phyloP scores from a whole-genome alignment of 2,797 vertebrate species.

The Philypnodon macrostomus region DNA sequence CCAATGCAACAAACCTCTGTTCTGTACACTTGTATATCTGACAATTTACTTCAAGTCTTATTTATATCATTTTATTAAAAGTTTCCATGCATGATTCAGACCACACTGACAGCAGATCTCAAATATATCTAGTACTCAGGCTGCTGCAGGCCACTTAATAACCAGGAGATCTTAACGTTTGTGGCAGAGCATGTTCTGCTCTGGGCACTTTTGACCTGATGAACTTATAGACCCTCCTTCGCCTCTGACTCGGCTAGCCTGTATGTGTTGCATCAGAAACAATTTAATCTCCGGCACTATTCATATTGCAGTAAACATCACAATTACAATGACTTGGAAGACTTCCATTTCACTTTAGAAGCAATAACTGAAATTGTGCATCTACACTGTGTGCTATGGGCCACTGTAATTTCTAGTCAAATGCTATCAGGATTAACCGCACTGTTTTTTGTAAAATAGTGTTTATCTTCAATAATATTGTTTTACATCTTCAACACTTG shows the following conservation, averaged over 20 bases:
- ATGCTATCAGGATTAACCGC: conserved; percentile 3
- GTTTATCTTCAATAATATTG: conserved; percentile 17
- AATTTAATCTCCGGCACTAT: not conserved
- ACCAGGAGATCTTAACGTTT: not conserved
- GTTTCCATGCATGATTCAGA: too few species aligned
- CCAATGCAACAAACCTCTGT: too few species aligned
- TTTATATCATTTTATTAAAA: too few species aligned
- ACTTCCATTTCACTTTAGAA: not conserved
- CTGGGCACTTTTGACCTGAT: not conserved
- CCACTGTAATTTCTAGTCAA: conserved; percentile 4
- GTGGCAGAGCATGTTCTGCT: conserved; percentile 1
- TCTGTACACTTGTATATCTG: too few species aligned
- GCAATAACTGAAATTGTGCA: not conserved
- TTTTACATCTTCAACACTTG: conserved; percentile 26
- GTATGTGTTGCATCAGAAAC: not conserved
- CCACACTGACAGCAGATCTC: too few species aligned
- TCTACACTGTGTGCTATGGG: not conserved
- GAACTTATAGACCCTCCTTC: not conserved
- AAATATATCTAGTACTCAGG: too few species aligned
- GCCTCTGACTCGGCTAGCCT: not conserved
- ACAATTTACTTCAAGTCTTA: too few species aligned
- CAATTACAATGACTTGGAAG: not conserved
- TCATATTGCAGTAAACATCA: too few species aligned
- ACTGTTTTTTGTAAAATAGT: conserved; percentile 5
- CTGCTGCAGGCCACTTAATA: not conserved